Conservation (phyloP, 2,888 invertebrate genomes). For the Ophion ellenae region DNA sequence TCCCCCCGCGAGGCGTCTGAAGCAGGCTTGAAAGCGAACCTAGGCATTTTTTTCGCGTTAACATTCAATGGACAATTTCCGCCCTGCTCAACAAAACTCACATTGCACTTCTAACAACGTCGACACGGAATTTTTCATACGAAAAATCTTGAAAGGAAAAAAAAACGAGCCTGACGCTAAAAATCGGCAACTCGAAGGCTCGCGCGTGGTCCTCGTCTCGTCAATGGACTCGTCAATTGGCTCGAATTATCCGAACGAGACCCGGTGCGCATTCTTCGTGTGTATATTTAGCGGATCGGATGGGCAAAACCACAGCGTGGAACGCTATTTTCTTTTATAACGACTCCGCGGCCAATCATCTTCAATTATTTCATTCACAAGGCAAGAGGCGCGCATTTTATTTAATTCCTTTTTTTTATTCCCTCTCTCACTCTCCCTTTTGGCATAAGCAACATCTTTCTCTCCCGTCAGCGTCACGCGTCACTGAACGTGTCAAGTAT, state of each 20-base stretch:
- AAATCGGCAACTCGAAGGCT: not conserved
- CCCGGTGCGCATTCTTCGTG: slow-evolving; percentile 6
- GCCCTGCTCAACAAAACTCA: not conserved
- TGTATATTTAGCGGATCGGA: slow-evolving; percentile 20
- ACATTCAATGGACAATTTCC: not conserved
- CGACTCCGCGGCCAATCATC: slow-evolving; percentile 38
- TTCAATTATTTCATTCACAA: slow-evolving; percentile 57
- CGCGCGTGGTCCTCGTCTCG: not conserved
- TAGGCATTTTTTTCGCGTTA: slow-evolving; percentile 4
- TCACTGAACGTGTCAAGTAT: slow-evolving; percentile 56
- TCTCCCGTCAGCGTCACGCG: slow-evolving; percentile 64
- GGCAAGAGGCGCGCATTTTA: slow-evolving; percentile 61
- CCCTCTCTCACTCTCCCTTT: slow-evolving; percentile 43
- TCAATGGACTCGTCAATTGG: slow-evolving; percentile 47
- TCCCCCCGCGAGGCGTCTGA: not conserved
- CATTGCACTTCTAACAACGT: not conserved
- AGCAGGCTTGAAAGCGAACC: not conserved
- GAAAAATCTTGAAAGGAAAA: not conserved
- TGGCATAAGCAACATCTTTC: slow-evolving; percentile 65
- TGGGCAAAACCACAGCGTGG: slow-evolving; percentile 14
- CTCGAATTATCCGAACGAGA: slow-evolving; percentile 67
- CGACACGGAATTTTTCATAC: not conserved
- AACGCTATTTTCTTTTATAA: slow-evolving; percentile 9
- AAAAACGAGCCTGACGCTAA: slow-evolving; percentile 32
- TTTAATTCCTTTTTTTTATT: slow-evolving; percentile 30